Evolutionary conservation across 2,797 vertebrate genomes (phyloP).

Genomic region (Parotocinclus haroldoi): DNA sequence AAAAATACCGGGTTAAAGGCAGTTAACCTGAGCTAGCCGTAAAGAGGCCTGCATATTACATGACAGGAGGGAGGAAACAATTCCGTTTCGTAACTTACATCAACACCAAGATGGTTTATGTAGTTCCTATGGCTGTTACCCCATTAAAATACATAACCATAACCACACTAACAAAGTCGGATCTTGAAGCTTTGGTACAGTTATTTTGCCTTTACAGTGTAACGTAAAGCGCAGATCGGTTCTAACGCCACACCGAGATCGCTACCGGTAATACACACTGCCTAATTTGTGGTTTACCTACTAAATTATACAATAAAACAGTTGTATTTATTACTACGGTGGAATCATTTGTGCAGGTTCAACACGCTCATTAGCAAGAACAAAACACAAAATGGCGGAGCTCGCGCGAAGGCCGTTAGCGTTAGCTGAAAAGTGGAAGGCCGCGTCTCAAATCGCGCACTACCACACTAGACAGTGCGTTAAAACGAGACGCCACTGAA

Average conservation of each 20-base stretch:
- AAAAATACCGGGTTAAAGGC: neutral
- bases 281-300: too few species aligned
- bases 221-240: too few species aligned
- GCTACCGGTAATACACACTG: too few species aligned
- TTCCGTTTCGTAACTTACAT: constrained; percentile 69
- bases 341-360: neutral
- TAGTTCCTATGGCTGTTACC: too few species aligned
- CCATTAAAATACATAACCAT: too few species aligned
- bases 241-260: too few species aligned
- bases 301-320: too few species aligned
- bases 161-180: too few species aligned
- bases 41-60: constrained; percentile 58
- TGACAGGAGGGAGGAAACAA: constrained; percentile 56
- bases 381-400: constrained; percentile 84
- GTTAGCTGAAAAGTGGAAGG: neutral
- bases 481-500: neutral
- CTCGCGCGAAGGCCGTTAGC: constrained; percentile 36
- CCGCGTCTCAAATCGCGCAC: neutral
- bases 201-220: too few species aligned
- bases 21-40: neutral
- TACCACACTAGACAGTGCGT: neutral
- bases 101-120: too few species aligned
- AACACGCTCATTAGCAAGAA: constrained; percentile 52
- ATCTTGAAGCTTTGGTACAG: too few species aligned
- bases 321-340: too few species aligned